These are phyloP conservation scores for Stomatorhinus ivindoensis DNA, from an alignment of 2,113 vertebrate species.

Conservation along the genomic window DNA sequence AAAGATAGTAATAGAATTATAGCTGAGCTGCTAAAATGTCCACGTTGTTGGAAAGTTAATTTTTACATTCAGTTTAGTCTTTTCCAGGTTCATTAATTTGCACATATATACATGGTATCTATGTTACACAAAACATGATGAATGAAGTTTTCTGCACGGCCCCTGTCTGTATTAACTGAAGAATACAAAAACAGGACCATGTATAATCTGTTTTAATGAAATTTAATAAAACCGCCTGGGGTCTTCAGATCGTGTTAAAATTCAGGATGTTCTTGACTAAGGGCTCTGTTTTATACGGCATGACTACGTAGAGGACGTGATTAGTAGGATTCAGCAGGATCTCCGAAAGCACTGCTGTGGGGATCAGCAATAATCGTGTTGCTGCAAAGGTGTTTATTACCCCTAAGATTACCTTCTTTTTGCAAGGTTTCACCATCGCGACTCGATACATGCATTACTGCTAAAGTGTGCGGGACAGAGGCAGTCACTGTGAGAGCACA, in stretches of 20 bases:
- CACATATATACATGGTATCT: neutral
- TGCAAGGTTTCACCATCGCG: neutral
- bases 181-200: neutral
- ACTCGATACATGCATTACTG: neutral
- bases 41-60: neutral
- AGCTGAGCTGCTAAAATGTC: neutral
- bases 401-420: neutral
- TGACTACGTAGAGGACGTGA: neutral
- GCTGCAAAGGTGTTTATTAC: neutral
- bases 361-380: neutral
- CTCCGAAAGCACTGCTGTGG: neutral
- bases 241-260: neutral
- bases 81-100: neutral
- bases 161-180: neutral
- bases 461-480: neutral
- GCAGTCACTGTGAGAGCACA: neutral
- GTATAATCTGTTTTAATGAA: neutral
- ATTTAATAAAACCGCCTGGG: neutral
- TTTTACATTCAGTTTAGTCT: neutral
- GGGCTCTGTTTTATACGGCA: neutral
- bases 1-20: neutral
- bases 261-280: neutral
- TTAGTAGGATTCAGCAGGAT: neutral
- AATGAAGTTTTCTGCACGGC: neutral
- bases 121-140: neutral